Evolutionary conservation across 2,888 invertebrate genomes (phyloP), one percentile per base, ranked within the genome.

Genomic region (Listrodromus nycthemerus): DNA sequence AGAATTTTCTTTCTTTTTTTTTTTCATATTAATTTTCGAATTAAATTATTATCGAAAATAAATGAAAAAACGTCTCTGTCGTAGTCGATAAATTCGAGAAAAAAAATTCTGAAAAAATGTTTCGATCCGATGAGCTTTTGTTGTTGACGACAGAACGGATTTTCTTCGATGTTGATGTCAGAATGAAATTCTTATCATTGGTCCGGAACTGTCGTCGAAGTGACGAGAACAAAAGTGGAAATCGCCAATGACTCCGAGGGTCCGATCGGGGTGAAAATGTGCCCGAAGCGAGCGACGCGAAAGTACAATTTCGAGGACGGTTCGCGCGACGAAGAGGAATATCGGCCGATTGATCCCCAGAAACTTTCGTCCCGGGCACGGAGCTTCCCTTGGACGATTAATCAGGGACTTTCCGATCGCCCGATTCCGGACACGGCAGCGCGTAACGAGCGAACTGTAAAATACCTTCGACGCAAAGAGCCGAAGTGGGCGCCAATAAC

Each of bases 311-410:
- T 69, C 67, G n/a, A 13, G 19, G 45, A 67, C 33, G 61, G 69
- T 50, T 78, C 50, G 33, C 33, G n/a, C 58, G 67, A 45, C 19
- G 48, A 58, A 69, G 30, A 33, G 19, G 13, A 37, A 41, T 55
- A 37, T 55, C 19, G 21, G 58, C 16, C 67, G 55, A 30, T 58
- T 58, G 58, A 67, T 77, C 67, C 45, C 58, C 21, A 61, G n/a
- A n/a, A 69, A 70, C 21, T 70, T 70, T 48, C 10, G 24, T 24
- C 33, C 19, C 16, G 10, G 48, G 70, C 69, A 70, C 61, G 61
- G 61, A 48, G 70, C n/a, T n/a, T 21, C 58, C 33, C 58, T 24
- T 24, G 33, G 41, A 70, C 61, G 3, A 70, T 77, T 24, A 24
- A 41, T 48, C 33, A 30, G 37, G 10, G 30, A 61, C 50, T 63